Evolutionary conservation across 2,888 invertebrate genomes (phyloP), one percentile per base, ranked within the genome.

Genomic region (Calliphora vomitoria): DNA sequence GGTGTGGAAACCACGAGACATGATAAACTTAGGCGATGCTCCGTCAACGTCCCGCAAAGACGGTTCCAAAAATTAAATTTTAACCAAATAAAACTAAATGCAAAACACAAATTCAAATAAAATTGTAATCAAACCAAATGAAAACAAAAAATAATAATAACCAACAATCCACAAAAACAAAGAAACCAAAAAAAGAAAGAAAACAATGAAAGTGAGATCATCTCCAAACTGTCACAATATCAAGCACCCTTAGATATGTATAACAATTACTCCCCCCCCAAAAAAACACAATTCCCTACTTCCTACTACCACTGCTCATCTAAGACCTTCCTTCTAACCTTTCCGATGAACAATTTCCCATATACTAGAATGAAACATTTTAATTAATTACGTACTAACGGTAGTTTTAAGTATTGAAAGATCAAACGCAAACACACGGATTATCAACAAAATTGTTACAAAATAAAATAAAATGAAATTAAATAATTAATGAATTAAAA

Each of bases 1-100:
- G 94, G 97, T 99, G 95, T 99, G 98, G 98, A 98, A 98, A 96
- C 98, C 98, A 95, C 97, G 98, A 95, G 98, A 98, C 95, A 96
- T 95, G 95, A 94, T 95, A 95, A 94, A 95, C 94, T 95, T 95
- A 94, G 94, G 94, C 94, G 94, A 94, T 93, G 94, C 94, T 92
- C 94, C 94, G 93, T 93, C 94, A 93, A 93, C 94, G 93, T 93
- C 93, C 93, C 94, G 94, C 93, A 94, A 94, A 94, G 94, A 94
- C 93, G 94, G 94, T 92, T 93, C 93, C 92, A 94, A 94, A 93
- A 94, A 94, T 93, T 93, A 93, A 78, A 68, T 84, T 76, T 81
- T 68, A 50, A 35, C 13, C 41, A 72, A 69, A 20, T 15, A 71
- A 86, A 78, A 88, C 74, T 83, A 89, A 88, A 88, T 75, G 35